phyloP scores from a whole-genome alignment of 2,888 invertebrate species.

The Sericinus montela region DNA sequence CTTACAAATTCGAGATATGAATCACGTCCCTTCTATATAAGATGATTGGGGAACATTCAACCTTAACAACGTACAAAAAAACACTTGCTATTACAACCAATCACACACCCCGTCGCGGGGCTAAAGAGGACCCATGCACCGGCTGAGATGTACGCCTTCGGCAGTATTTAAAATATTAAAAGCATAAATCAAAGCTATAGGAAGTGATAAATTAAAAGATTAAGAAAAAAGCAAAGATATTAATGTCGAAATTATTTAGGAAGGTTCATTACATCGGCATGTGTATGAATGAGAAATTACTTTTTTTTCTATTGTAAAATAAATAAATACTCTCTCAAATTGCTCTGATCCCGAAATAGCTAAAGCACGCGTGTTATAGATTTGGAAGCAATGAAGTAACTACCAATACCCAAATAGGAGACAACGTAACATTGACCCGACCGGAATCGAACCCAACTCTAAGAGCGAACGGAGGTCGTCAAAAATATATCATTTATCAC shows the following conservation, averaged over 20 bases:
- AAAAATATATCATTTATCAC: conserved; percentile 19
- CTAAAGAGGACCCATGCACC: conserved; percentile 43
- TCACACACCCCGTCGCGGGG: conserved; percentile 48
- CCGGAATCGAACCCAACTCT: too few species aligned
- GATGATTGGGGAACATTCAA: conserved; percentile 63
- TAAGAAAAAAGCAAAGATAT: too few species aligned
- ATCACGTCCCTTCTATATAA: conserved; percentile 41
- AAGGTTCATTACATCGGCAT: conserved; percentile 15
- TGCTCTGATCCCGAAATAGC: too few species aligned
- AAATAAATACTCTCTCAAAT: too few species aligned
- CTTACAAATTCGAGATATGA: conserved; percentile 40
- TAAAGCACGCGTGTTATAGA: too few species aligned
- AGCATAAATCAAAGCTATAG: conserved; percentile 72
- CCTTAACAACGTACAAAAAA: conserved; percentile 47
- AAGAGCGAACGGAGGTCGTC: too few species aligned
- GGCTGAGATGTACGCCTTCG: conserved; percentile 49
- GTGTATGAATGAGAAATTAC: background rate
- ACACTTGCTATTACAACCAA: conserved; percentile 54
- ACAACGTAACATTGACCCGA: too few species aligned
- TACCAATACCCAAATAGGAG: too few species aligned
- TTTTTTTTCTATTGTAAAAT: conserved; percentile 25
- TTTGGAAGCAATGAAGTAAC: too few species aligned
- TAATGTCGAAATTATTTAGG: conserved; percentile 56
- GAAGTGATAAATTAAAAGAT: too few species aligned
- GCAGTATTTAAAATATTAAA: conserved; percentile 73